phyloP scores from a whole-genome alignment of 2,888 invertebrate genomes.

The Sinelater perroti region DNA sequence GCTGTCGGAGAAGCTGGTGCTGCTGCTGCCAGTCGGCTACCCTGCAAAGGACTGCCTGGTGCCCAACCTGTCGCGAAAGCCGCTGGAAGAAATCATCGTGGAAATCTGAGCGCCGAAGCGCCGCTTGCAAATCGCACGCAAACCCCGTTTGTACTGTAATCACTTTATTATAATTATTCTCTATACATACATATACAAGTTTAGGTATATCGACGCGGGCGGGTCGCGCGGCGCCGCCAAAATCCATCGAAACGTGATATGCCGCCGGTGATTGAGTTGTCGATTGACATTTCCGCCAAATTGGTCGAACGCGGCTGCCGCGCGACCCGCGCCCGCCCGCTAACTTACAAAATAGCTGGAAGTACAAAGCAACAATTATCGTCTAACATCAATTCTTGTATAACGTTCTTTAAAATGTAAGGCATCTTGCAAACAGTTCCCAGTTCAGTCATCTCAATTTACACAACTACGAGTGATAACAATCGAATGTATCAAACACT shows the following conservation, averaged over 20 bases:
- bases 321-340: conserved; percentile 1
- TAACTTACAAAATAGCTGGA: conserved; percentile 37
- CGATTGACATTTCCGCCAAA: conserved; percentile 10
- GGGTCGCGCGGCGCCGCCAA: background rate
- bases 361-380: conserved; percentile 39
- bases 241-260: conserved; percentile 33
- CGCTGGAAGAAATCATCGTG: conserved; percentile 76
- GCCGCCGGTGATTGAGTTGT: conserved; percentile 29
- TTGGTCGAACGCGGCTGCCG: conserved; percentile 24
- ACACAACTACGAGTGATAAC: too few species aligned
- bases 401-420: conserved; percentile 25
- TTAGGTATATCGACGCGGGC: background rate
- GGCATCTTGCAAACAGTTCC: conserved; percentile 34
- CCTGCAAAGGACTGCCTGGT: conserved; percentile 80
- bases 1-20: conserved; percentile 78
- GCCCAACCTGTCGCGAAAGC: conserved; percentile 79
- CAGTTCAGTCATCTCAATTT: conserved; percentile 22
- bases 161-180: conserved; percentile 34
- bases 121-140: background rate
- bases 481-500: too few species aligned
- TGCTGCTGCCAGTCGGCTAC: conserved; percentile 87
- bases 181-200: conserved; percentile 39
- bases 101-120: conserved; percentile 55
- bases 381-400: conserved; percentile 34
- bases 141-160: conserved; percentile 24